Percentiles rank a stretch among this genome's conserved stretches.
phyloP scores from a whole-genome alignment of 1,140 invertebrate species.

The Drosophila punjabiensis region DNA sequence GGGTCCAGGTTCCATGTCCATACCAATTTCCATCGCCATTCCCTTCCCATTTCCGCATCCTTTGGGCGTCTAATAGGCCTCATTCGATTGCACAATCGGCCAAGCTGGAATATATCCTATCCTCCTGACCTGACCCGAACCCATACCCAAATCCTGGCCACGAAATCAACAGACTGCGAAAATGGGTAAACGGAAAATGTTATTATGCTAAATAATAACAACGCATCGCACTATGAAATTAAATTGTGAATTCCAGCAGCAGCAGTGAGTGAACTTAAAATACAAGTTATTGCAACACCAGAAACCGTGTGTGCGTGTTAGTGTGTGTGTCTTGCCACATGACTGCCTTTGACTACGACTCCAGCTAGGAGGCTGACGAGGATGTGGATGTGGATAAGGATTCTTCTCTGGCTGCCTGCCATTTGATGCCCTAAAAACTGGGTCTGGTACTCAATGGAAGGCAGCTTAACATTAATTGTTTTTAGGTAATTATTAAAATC shows the following conservation, averaged over 20 bases:
- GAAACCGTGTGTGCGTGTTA: constrained; percentile 20
- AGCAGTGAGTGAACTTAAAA: constrained; percentile 83
- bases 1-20: background rate
- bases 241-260: constrained; percentile 82
- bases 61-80: constrained; percentile 32
- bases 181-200: constrained; percentile 54
- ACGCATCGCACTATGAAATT: constrained; percentile 83
- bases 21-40: background rate
- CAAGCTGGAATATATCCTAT: no score
- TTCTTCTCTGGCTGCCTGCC: constrained; percentile 13
- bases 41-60: constrained; percentile 6
- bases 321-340: constrained; percentile 69
- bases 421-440: constrained; percentile 48
- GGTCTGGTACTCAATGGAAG: background rate
- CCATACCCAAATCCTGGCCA: background rate
- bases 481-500: constrained; percentile 1
- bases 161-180: constrained; percentile 26
- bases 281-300: constrained; percentile 77
- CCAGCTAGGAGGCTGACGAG: constrained; percentile 29
- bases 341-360: constrained; percentile 68
- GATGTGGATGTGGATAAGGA: constrained; percentile 4
- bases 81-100: constrained; percentile 57
- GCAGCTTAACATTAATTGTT: background rate
- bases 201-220: constrained; percentile 84
- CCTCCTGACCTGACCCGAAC: background rate